Evolutionary conservation across 2,113 vertebrate genomes (phyloP), one percentile per base, ranked within the genome.

Genomic region (Trichechus manatus): DNA sequence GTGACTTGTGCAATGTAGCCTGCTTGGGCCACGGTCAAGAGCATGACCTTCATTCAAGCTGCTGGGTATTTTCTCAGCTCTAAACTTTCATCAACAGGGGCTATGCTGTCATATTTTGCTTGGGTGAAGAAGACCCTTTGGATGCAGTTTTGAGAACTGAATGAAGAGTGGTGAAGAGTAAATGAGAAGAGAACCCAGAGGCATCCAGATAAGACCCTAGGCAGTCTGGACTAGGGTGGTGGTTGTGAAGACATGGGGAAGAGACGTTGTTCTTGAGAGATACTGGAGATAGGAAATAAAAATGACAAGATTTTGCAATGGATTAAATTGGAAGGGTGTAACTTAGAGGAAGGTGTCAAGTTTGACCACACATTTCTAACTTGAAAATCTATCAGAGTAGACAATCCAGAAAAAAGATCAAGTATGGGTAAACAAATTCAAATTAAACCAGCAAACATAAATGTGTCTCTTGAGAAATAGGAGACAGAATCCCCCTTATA

Each of bases 191-290:
- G 8, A 14, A 59, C 17, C 15, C 4, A 6, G 3, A 39, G 4
- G 7, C 14, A 1, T 33, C 3, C 4, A 11, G 50, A 29, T 3
- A 53, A 79, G n/a, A 56, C 1, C 10, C 1, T 33, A 33, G 39
- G 19, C 33, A 4, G 19, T 22, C 61, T 44, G 47, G 33, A 2
- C 6, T 5, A 22, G 33, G 6, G 3, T 10, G 11, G 5, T 68
- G 36, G 2, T 2, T n/a, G 8, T 11, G 13, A 33, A 63, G 9
- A 36, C 7, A 11, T 2, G 1, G 7, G n/a, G 29, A 29, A 1
- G 19, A 11, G 6, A 6, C 5, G 20, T 20, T 3, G 2, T 31
- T 47, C 56, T 39, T 23, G 25, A 61, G 19, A 56, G 31, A 61
- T 7, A 47, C 1, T 36, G 19, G 25, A 42, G 59, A n/a, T 1